Percentiles rank a stretch among this genome's conserved stretches.
These are phyloP conservation scores for Ctenopoma multispine DNA, from an alignment of 2,797 vertebrate species.

Conservation along the genomic window DNA sequence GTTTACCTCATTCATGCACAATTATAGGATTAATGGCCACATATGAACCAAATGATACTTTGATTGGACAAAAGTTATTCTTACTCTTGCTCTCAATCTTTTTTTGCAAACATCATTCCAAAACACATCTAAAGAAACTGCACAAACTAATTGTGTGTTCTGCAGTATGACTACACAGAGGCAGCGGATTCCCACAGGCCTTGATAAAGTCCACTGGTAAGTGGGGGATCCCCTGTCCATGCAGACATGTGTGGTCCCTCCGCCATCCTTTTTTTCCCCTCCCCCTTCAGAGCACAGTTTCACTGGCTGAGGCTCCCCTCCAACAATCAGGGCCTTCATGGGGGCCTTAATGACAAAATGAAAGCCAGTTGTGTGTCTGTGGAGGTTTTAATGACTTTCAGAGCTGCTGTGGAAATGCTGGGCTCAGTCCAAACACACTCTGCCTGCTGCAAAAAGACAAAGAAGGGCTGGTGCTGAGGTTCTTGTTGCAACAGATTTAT, in stretches of 20 bases:
- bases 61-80: not conserved
- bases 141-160: constrained; percentile 6
- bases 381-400: constrained; percentile 78
- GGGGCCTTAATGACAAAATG: constrained; percentile 74
- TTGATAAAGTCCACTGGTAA: constrained; percentile 39
- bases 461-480: constrained; percentile 25
- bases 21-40: too few species aligned
- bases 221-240: constrained; percentile 60
- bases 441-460: constrained; percentile 52
- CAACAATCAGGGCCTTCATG: constrained; percentile 75
- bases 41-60: not conserved
- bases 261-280: constrained; percentile 53
- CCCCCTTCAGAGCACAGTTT: constrained; percentile 62
- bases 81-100: not conserved
- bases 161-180: constrained; percentile 32
- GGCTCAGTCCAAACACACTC: constrained; percentile 55
- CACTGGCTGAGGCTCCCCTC: constrained; percentile 61
- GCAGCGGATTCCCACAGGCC: constrained; percentile 56
- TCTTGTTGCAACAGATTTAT: constrained; percentile 5
- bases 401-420: constrained; percentile 70
- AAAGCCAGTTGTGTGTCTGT: constrained; percentile 76
- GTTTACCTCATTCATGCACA: too few species aligned
- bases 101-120: constrained; percentile 2
- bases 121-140: constrained; percentile 11
- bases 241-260: constrained; percentile 70